These are phyloP conservation scores for Climacteris rufus DNA, from an alignment of 2,113 vertebrate genomes.

Conservation along the genomic window DNA sequence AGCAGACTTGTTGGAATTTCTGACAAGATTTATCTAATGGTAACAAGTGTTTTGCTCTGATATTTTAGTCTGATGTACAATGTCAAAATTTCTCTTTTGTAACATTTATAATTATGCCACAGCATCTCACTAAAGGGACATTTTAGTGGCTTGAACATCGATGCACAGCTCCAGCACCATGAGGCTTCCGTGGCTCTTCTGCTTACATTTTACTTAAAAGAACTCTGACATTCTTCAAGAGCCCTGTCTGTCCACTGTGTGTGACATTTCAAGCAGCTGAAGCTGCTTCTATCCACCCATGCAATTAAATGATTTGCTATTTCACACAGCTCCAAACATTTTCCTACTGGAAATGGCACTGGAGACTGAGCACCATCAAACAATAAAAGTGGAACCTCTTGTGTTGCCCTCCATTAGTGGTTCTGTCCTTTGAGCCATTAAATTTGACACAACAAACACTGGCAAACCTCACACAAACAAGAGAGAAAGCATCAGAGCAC, in stretches of 20 bases:
- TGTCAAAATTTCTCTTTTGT: not conserved
- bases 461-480: not conserved
- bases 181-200: not conserved
- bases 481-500: not conserved
- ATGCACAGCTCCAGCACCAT: not conserved
- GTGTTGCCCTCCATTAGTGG: not conserved
- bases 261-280: not conserved
- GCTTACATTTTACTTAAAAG: not conserved
- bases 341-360: not conserved
- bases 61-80: not conserved
- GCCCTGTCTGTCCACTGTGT: not conserved
- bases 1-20: not conserved
- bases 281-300: not conserved
- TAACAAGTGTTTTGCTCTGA: not conserved
- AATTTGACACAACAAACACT: not conserved
- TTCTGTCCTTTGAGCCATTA: not conserved
- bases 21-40: constrained; percentile 14
- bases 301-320: not conserved
- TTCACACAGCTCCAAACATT: not conserved
- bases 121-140: not conserved
- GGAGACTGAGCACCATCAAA: not conserved
- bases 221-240: not conserved
- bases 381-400: not conserved
- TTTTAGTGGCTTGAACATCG: not conserved
- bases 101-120: not conserved